Evolutionary conservation across 1,140 invertebrate genomes (phyloP).

Genomic region (Polypedilum pembai): DNA sequence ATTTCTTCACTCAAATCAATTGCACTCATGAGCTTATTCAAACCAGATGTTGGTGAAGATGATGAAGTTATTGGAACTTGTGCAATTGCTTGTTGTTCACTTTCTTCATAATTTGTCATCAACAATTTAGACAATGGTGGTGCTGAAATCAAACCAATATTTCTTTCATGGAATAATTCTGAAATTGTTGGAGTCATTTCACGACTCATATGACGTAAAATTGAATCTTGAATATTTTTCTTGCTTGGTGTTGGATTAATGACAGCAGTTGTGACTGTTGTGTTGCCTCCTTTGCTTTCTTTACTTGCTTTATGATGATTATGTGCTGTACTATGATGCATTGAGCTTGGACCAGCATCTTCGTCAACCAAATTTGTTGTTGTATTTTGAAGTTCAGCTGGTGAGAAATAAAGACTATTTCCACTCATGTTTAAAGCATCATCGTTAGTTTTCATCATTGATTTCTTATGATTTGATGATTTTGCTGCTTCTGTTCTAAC

Average conservation of each 20-base stretch:
- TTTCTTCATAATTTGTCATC: conserved; percentile 46
- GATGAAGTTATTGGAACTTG: conserved; percentile 28
- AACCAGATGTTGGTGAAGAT: neutral
- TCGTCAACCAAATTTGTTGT: conserved; percentile 36
- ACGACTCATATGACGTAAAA: conserved; percentile 66
- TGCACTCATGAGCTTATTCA: conserved; percentile 22
- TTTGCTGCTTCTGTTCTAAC: conserved; percentile 53
- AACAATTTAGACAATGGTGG: conserved; percentile 79
- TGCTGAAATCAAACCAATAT: conserved; percentile 74
- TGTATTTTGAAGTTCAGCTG: conserved; percentile 42
- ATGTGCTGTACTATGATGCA: neutral
- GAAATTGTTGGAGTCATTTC: conserved; percentile 82
- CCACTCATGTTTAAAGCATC: conserved; percentile 37
- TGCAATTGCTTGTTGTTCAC: conserved; percentile 33
- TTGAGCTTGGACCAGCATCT: conserved; percentile 36
- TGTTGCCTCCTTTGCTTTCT: conserved; percentile 32
- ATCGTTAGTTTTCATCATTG: conserved; percentile 37
- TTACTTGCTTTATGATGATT: conserved; percentile 32
- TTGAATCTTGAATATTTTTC: conserved; percentile 53
- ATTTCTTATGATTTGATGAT: conserved; percentile 33
- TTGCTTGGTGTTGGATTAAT: conserved; percentile 35
- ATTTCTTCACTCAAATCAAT: conserved; percentile 8
- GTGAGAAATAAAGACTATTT: conserved; percentile 41
- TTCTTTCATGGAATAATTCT: conserved; percentile 84
- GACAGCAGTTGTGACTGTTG: conserved; percentile 32